Base-by-base conservation (phyloP, 2,888 invertebrate genomes). In the Scaptomyza cyrtandrae region DNA sequence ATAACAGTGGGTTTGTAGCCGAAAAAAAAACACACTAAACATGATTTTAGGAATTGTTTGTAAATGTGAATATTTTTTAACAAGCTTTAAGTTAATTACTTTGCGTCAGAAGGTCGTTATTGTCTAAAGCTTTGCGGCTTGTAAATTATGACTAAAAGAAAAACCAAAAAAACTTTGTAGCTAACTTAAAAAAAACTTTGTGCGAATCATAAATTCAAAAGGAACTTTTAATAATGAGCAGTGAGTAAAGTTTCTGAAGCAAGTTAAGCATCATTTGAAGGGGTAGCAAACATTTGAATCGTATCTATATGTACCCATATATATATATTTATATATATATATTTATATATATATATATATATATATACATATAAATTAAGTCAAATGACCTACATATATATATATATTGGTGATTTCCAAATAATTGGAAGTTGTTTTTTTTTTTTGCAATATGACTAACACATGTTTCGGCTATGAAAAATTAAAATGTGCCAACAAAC, bases 1-100 rank as follows among this genome's bases (percentile, higher is more conserved):
- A 6, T 72, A 33, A 54, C 64, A 41, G 67, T 79, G 14, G 24
- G 24, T 24, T 24, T 24, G 1, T 37, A 14, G 37, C 19, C 41
- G 33, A 52, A 52, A 72, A 53, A 50, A 45, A 50, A 50, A 45
- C 31, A 24, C 41, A 19, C 33, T 16, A 44, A 45, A 56, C 16
- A 27, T 50, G 13, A 14, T 13, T 1, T 7, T 45, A 24, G 39
- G 54, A 46, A 71, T 80, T 80, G 63, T 80, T 33, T 72, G 75
- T 64, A 58, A 73, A 82, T 78, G 43, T 73, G 31, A 31, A 53
- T 43, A 46, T 41, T 65, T 54, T 61, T 54, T 64, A 45, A 43
- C 64, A 59, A 73, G 69, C 66, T 69, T 70, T 7, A 65, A 71
- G 72, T 44, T 84, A 78, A 78, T 81, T 85, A 69, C 49, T 52